Conservation (phyloP, 2,113 vertebrate genomes). For the Mirounga angustirostris region DNA sequence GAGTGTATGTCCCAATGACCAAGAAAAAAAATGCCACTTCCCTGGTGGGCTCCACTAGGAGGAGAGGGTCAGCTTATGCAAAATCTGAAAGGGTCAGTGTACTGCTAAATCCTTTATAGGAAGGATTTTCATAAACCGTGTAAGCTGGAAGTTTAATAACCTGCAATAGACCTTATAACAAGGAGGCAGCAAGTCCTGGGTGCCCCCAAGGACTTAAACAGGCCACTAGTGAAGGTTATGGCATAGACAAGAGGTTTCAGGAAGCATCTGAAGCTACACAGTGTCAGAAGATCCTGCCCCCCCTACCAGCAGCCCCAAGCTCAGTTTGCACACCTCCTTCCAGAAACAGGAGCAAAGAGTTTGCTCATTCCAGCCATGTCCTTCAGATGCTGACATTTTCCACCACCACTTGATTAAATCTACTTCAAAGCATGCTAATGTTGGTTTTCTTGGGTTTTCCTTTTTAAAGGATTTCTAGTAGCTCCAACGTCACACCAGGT, state of each 20-base stretch:
- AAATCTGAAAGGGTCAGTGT: slow-evolving; percentile 40
- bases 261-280: neutral
- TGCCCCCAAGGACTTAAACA: slow-evolving; percentile 63
- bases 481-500: neutral
- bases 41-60: slow-evolving; percentile 14
- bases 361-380: neutral
- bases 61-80: slow-evolving; percentile 36
- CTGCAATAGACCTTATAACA: neutral
- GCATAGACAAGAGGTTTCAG: neutral
- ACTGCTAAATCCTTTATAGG: slow-evolving; percentile 70
- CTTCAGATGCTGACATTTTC: neutral
- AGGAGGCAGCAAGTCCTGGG: slow-evolving; percentile 24
- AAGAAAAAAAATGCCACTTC: slow-evolving; percentile 58
- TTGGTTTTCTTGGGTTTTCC: neutral
- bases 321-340: neutral
- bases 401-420: neutral
- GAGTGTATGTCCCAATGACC: slow-evolving; percentile 65
- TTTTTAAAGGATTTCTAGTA: neutral
- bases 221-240: neutral
- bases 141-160: slow-evolving; percentile 69
- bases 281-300: slow-evolving; percentile 11
- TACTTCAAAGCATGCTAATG: neutral
- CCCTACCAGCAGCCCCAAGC: neutral
- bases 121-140: slow-evolving; percentile 75
- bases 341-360: neutral